These are phyloP conservation scores for Heliothis subflexa DNA, from an alignment of 1,140 invertebrate species.

Conservation along the genomic window DNA sequence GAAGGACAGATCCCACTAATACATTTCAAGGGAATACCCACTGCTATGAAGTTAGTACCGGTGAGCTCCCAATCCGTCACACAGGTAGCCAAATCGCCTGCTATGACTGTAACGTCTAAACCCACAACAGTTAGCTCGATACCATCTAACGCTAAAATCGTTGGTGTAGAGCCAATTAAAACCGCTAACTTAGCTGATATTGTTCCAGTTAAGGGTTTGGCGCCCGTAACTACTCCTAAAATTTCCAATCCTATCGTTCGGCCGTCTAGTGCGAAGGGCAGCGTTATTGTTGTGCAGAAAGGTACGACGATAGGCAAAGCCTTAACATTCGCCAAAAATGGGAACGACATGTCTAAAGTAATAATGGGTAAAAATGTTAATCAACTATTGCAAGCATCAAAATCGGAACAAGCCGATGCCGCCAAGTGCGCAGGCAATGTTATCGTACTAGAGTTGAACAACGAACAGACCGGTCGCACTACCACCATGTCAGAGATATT, in stretches of 20 bases:
- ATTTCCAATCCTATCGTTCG: slow-evolving; percentile 78
- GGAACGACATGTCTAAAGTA: slow-evolving; percentile 82
- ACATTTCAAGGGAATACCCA: slow-evolving; percentile 81
- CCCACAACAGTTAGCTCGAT: slow-evolving; percentile 65
- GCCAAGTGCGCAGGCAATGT: slow-evolving; percentile 76
- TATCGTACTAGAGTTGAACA: slow-evolving; percentile 83
- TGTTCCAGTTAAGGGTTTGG: slow-evolving; percentile 76
- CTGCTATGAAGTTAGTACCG: slow-evolving; percentile 82
- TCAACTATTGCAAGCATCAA: slow-evolving; percentile 78
- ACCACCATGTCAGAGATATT: slow-evolving; percentile 82
- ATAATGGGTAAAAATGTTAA: slow-evolving; percentile 85
- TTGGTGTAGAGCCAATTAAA: slow-evolving; percentile 80
- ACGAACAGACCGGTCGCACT: slow-evolving; percentile 77
- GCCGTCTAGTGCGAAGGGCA: slow-evolving; percentile 77
- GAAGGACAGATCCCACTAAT: slow-evolving; percentile 78
- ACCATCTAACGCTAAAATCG: slow-evolving; percentile 69
- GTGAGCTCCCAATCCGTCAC: slow-evolving; percentile 75
- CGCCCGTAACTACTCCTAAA: slow-evolving; percentile 73
- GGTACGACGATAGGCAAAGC: slow-evolving; percentile 79
- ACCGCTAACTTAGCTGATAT: slow-evolving; percentile 82
- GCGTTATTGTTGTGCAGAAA: slow-evolving; percentile 83
- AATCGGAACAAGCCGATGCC: slow-evolving; percentile 72
- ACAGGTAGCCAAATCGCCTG: slow-evolving; percentile 64
- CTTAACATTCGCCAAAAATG: slow-evolving; percentile 81
- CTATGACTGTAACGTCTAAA: slow-evolving; percentile 73